These are phyloP conservation scores for Drosophila fuyamai DNA, from an alignment of 1,140 invertebrate genomes.

Conservation along the genomic window DNA sequence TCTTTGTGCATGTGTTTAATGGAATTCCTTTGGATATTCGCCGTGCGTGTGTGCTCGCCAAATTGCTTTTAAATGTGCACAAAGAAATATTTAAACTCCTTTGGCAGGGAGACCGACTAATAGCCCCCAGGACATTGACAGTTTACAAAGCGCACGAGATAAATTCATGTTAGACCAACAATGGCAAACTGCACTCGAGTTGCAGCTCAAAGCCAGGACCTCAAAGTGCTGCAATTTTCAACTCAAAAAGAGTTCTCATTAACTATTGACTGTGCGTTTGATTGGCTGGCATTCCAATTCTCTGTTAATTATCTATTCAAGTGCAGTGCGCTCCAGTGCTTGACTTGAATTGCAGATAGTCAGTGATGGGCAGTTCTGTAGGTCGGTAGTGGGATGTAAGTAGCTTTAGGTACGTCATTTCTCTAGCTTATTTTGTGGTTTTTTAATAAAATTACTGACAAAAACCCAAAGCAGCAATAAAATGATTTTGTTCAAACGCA, in stretches of 20 bases:
- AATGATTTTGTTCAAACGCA: too few relatives aligned
- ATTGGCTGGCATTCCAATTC: conserved; percentile 29
- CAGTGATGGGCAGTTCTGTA: neutral
- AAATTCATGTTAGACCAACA: conserved; percentile 37
- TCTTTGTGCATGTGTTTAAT: conserved; percentile 60
- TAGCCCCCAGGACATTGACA: conserved; percentile 62
- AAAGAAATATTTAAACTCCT: conserved; percentile 65
- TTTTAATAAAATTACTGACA: too few relatives aligned
- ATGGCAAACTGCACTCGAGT: conserved; percentile 1
- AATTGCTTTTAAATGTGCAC: conserved; percentile 74
- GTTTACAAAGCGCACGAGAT: conserved; percentile 42
- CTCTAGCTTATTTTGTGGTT: too few relatives aligned
- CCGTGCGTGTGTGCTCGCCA: conserved; percentile 22
- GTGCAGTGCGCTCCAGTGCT: conserved; percentile 5
- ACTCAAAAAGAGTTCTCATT: conserved; percentile 43
- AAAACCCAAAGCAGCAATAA: too few relatives aligned
- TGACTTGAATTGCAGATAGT: neutral
- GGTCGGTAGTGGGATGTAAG: too few relatives aligned
- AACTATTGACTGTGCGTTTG: conserved; percentile 43
- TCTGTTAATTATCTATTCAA: conserved; percentile 46
- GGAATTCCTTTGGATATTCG: conserved; percentile 52
- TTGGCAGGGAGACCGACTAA: conserved; percentile 48
- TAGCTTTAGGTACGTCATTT: too few relatives aligned
- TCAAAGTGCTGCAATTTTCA: conserved; percentile 24
- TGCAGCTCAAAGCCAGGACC: conserved; percentile 7